A percentile compares a stretch with the other conserved stretches of the same genome.
These are phyloP conservation scores for Pseudopodoces humilis DNA, from an alignment of 2,113 vertebrate genomes.

Conservation along the genomic window DNA sequence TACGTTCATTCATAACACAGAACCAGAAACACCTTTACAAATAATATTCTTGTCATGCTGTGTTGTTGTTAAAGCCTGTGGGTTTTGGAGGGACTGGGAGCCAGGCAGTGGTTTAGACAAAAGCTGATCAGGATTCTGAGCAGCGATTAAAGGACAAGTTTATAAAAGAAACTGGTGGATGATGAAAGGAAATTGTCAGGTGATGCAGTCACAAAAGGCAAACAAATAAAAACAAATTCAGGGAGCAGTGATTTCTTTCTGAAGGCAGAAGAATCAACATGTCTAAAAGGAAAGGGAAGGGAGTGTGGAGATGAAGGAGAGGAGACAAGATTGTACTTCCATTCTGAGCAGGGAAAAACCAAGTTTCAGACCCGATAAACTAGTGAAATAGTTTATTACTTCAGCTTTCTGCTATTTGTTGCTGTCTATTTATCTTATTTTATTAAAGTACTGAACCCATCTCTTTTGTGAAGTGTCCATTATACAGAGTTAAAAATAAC, in stretches of 20 bases:
- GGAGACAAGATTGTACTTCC: not conserved
- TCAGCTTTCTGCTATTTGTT: constrained; percentile 9
- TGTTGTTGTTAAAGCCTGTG: not conserved
- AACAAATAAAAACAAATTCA: constrained; percentile 40
- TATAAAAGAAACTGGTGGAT: not conserved
- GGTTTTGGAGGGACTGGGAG: not conserved
- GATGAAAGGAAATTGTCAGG: constrained; percentile 16
- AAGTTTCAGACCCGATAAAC: not conserved
- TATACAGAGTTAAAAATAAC: not conserved
- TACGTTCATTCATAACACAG: not conserved
- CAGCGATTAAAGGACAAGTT: not conserved
- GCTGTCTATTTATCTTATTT: not conserved
- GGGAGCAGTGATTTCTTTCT: not conserved
- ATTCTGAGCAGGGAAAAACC: not conserved
- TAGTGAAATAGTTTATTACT: not conserved
- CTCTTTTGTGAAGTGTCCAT: not conserved
- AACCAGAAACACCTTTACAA: not conserved
- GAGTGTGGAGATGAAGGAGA: not conserved
- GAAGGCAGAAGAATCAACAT: constrained; percentile 3
- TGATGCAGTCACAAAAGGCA: not conserved
- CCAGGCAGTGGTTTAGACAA: not conserved
- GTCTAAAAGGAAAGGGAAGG: not conserved
- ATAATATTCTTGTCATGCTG: not conserved
- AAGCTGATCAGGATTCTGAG: not conserved
- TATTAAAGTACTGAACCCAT: not conserved